Percentiles rank a stretch among this genome's conserved stretches.
Conservation (phyloP, 2,113 vertebrate species). For the Callocephalon fimbriatum region DNA sequence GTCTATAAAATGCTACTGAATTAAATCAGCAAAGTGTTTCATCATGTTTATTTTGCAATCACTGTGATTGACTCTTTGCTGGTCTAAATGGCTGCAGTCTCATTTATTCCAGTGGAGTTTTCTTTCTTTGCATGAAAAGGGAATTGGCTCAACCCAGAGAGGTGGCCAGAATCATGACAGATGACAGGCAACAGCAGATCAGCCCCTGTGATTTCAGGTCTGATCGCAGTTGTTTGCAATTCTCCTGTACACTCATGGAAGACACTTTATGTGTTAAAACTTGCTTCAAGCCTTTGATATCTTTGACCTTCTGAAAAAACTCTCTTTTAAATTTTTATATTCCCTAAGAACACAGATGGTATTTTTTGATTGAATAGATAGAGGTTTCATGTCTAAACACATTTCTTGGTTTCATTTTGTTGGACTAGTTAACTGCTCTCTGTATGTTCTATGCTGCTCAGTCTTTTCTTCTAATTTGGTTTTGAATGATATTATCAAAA, state of each 20-base stretch:
- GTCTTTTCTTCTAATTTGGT: neutral
- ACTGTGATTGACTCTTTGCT: neutral
- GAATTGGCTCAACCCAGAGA: neutral
- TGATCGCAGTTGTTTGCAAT: neutral
- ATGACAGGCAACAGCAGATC: neutral
- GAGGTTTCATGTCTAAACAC: constrained; percentile 67
- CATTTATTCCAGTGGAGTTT: neutral
- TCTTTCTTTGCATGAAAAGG: neutral
- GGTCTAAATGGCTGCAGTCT: neutral
- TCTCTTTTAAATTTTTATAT: constrained; percentile 70
- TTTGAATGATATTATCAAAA: neutral
- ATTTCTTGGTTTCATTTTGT: constrained; percentile 43
- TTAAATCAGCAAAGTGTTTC: neutral
- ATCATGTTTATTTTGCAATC: neutral
- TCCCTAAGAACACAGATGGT: constrained; percentile 71
- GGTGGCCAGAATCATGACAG: neutral
- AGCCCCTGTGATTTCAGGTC: neutral
- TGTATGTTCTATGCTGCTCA: neutral
- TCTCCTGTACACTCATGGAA: neutral
- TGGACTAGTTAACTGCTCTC: neutral
- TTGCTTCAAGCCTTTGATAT: constrained; percentile 76
- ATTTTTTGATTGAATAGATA: constrained; percentile 79
- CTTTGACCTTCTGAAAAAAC: constrained; percentile 62
- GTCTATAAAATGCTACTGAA: neutral
- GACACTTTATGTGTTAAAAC: constrained; percentile 65